Percentiles rank a stretch among this genome's conserved stretches.
Conservation (phyloP, 2,113 vertebrate species). For the Canis aureus region DNA sequence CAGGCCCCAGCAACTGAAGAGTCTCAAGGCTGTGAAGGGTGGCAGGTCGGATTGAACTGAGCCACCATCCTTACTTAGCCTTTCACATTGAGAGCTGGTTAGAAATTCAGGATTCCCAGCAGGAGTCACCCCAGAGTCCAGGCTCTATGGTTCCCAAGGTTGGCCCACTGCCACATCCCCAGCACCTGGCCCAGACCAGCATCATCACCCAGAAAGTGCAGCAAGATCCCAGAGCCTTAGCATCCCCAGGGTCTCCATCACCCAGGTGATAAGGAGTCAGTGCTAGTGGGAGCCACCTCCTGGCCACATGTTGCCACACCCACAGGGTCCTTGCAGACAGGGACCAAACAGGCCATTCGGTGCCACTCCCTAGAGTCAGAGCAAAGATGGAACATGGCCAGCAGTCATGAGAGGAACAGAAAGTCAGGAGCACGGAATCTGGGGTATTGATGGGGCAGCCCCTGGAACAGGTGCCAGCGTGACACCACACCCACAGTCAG, state of each 20-base stretch:
- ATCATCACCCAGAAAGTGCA: not conserved
- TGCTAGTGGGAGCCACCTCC: not conserved
- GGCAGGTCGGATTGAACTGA: not conserved
- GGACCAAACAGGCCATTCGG: not conserved
- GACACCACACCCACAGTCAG: not conserved
- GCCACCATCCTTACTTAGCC: not conserved
- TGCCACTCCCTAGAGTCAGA: not conserved
- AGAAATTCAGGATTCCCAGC: not conserved
- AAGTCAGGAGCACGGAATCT: not conserved
- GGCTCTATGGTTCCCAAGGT: not conserved
- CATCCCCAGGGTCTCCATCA: not conserved
- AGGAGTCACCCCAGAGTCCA: not conserved
- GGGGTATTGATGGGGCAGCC: not conserved
- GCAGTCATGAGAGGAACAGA: not conserved
- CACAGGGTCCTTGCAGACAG: not conserved
- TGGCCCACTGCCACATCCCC: not conserved
- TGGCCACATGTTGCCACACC: not conserved
- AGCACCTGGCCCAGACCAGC: not conserved
- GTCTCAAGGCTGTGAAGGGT: not conserved
- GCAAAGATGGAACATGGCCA: not conserved
- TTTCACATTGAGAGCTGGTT: not conserved
- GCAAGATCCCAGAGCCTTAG: not conserved
- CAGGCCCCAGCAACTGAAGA: not conserved
- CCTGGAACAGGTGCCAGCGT: accelerated
- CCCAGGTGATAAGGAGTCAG: not conserved